Evolutionary conservation across 1,140 invertebrate genomes (phyloP).

Genomic region (Tetraneura akinire): DNA sequence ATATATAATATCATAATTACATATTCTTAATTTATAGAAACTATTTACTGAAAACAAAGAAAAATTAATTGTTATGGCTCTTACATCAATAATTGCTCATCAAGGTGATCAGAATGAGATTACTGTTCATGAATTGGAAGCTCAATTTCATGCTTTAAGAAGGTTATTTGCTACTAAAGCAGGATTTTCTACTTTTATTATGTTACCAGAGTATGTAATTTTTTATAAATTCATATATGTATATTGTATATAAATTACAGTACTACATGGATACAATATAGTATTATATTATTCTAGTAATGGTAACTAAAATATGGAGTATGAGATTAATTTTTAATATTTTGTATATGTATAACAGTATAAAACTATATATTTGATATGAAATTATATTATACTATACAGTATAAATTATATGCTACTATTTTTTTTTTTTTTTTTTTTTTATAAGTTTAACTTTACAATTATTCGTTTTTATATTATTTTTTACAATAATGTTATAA

Average conservation of each 20-base stretch:
- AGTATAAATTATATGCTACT: no score
- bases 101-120: constrained; percentile 68
- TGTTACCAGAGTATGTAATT: constrained; percentile 73
- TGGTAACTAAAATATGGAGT: neutral
- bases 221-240: neutral
- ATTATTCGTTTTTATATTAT: no score
- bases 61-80: constrained; percentile 83
- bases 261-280: no score
- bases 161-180: constrained; percentile 95
- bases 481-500: no score
- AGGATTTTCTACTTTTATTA: constrained; percentile 95
- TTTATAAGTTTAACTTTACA: no score
- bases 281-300: neutral
- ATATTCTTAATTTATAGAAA: constrained; percentile 65
- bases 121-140: constrained; percentile 75
- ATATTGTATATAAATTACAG: neutral
- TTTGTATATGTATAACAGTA: no score
- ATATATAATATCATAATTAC: no score
- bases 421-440: no score
- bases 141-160: constrained; percentile 91
- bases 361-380: no score
- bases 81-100: constrained; percentile 74
- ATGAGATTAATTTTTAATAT: no score
- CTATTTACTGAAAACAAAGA: constrained; percentile 99
- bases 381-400: no score